Base-by-base conservation (phyloP, 2,888 invertebrate genomes). In the Drosophila subsilvestris region DNA sequence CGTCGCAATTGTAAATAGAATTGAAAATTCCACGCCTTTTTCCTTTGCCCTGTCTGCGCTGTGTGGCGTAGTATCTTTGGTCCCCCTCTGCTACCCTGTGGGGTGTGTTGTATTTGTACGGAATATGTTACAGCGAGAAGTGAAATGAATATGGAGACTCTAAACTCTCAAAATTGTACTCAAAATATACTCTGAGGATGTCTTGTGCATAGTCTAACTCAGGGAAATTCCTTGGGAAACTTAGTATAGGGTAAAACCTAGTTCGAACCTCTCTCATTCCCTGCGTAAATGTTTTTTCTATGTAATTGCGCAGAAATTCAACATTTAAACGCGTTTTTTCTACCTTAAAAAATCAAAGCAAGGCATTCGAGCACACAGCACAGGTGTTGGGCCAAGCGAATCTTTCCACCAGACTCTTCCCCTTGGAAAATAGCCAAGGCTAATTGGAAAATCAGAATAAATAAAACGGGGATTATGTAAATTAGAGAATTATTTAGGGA, bases 1-100 rank as follows among this genome's bases (percentile, higher is more conserved):
- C 86, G 82, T 84, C 63, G 71, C 67, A 63, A 60, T 56, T 54
- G 75, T 65, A 79, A 83, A 86, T 67, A 79, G 76, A 76, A 83
- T 63, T 65, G 67, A 65, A 75, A 79, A 68, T 69, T 73, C 69
- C 62, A 59, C 56, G 59, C 56, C 70, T 63, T 66, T 51, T 29
- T 22, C 43, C 25, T 12, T 27, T 17, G 47, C 37, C 37, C 14
- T 14, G 14, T 25, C 25, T 25, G 20, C 3, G 32, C 14, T 32
- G 14, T 6, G 37, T 0, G 14, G 14, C 37, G 37, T 7, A 37
- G 32, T 37, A 14, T 37, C 37, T 37, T 37, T 6, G 37, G 37
- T 37, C 2, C n/a, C 4, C 14, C 37, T 37, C 37, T 14, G 37
- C 14, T 37, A 37, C n/a, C 37, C 37, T 7, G 6, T 37, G 14